Conservation (phyloP, 2,113 vertebrate genomes). For the rat (Rattus norvegicus) region GRCr8 NC_086028.1:16845501-16846000, state of each 20-base stretch:
- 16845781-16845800: constrained; percentile 38
- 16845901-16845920: not conserved
- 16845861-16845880: constrained; percentile 23
- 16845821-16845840: constrained; percentile 11
- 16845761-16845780: constrained; percentile 62
- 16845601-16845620: constrained; percentile 91
- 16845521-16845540: constrained; percentile 92
- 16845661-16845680: constrained; percentile 93
- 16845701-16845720: constrained; percentile 89
- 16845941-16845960: not conserved
- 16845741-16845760: constrained; percentile 78
- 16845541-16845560: constrained; percentile 99
- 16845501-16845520: constrained; percentile 94
- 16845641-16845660: constrained; percentile 98
- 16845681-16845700: constrained; percentile 96
- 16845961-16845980: constrained; percentile 65
- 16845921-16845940: not conserved
- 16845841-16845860: constrained; percentile 41
- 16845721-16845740: constrained; percentile 90
- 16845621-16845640: constrained; percentile 96
- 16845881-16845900: constrained; percentile 46
- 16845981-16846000: constrained; percentile 1
- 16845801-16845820: constrained; percentile 58
- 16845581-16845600: constrained; percentile 95
- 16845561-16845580: constrained; percentile 90